Evolutionary conservation across 2,113 vertebrate genomes (phyloP).

Genomic region (Sminthopsis crassicaudata): DNA sequence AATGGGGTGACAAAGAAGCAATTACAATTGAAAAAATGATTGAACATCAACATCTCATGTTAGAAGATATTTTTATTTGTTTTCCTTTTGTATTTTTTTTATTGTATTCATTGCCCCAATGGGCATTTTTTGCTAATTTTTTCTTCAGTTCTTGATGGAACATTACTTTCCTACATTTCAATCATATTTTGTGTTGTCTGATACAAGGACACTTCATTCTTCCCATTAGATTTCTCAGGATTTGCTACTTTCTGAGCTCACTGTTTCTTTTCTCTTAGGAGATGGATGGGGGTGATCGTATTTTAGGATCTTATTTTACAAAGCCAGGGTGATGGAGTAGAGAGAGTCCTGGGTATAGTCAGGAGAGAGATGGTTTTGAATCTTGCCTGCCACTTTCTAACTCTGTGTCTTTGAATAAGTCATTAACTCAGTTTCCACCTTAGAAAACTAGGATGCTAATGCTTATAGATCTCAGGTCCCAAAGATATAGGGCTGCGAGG

Average conservation of each 20-base stretch:
- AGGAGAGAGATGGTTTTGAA: not conserved
- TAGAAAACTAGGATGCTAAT: not conserved
- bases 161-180: slow-evolving; percentile 75
- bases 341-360: not conserved
- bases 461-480: not conserved
- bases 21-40: not conserved
- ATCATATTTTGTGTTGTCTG: slow-evolving; percentile 74
- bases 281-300: not conserved
- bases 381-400: not conserved
- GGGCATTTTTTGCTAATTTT: slow-evolving; percentile 60
- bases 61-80: slow-evolving; percentile 60
- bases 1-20: not conserved
- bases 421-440: not conserved
- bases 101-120: slow-evolving; percentile 57
- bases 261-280: not conserved
- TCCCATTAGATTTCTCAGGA: slow-evolving; percentile 58
- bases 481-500: not conserved
- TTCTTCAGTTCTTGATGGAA: slow-evolving; percentile 64
- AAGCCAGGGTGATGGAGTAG: not conserved
- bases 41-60: slow-evolving; percentile 45
- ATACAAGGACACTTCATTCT: slow-evolving; percentile 76
- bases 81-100: slow-evolving; percentile 31
- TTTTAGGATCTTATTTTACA: not conserved
- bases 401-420: not conserved
- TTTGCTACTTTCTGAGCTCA: not conserved